Evolutionary conservation across 2,797 vertebrate genomes (phyloP), one percentile per base, ranked within the genome.

Genomic region (Anguilla marmorata): DNA sequence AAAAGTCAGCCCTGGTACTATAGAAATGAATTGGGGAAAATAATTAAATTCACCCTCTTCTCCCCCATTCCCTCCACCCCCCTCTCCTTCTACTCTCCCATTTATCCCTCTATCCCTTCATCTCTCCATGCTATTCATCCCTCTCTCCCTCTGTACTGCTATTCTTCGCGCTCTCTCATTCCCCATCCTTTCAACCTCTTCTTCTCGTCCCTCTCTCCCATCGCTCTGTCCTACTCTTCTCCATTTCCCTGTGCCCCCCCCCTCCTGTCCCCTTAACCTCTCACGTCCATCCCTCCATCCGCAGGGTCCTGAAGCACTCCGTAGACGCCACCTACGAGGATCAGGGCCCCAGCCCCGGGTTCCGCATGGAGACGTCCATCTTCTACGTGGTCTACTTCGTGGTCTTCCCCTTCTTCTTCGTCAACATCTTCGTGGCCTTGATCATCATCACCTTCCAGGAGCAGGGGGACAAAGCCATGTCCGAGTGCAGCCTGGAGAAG

Each of bases 371-470:
- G 95, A 98, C 97, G 14, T 99, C 98, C 85, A 99, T 99, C 95
- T 99, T 99, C 95, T 99, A 99, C 0, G 99, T 99, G 93, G 99
- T 99, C 91, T 99, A 99, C 94, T 99, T 99, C 45, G 98, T 99
- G 91, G 99, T 99, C 91, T 99, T 99, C 92, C 99, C 99, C 72
- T 99, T 99, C 96, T 99, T 99, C 96, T 99, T 99, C 11, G 98
- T 99, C 94, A 99, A 99, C 95, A 99, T 99, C 92, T 99, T 99
- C 9, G 99, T 99, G 93, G 99, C 99, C 89, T 93, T 99, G 94
- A 99, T 99, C 95, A 99, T 99, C 96, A 99, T 99, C 96, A 99
- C 99, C 74, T 99, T 99, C 94, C 99, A 99, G 95, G 99, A 99
- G 93, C 99, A 99, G 92, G 99, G 99, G 79, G 99, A 99, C 96